phyloP scores from a whole-genome alignment of 2,113 vertebrate species.

The Elgaria multicarinata region DNA sequence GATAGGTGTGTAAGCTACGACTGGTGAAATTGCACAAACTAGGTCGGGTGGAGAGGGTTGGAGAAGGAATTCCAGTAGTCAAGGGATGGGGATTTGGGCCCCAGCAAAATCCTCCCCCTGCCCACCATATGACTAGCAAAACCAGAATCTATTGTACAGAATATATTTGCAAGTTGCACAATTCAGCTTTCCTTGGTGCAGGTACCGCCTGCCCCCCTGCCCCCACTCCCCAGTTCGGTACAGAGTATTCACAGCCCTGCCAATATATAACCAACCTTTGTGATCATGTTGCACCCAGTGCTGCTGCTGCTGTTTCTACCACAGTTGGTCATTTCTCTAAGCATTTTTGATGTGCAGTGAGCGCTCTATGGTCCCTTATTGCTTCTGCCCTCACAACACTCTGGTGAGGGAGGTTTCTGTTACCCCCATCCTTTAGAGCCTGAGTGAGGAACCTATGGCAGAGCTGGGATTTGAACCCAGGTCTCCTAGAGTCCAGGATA shows the following conservation, averaged over 20 bases:
- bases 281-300: too few species aligned
- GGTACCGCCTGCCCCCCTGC: background rate
- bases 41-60: background rate
- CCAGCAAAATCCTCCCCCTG: background rate
- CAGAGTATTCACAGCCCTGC: background rate
- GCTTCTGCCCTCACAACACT: background rate
- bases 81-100: background rate
- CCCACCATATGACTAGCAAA: background rate
- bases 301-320: background rate
- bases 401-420: background rate
- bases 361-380: background rate
- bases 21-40: background rate
- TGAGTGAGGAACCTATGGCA: background rate
- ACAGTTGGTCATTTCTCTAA: background rate
- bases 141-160: background rate
- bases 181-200: background rate
- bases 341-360: background rate
- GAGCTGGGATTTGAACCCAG: background rate
- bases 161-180: background rate
- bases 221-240: too few species aligned
- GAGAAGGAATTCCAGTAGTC: background rate
- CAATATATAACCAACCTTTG: background rate
- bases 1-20: background rate
- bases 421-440: background rate
- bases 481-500: background rate